These are phyloP conservation scores for Lepidocyrtinus sp. DNA, from an alignment of 2,888 invertebrate genomes.

Conservation along the genomic window DNA sequence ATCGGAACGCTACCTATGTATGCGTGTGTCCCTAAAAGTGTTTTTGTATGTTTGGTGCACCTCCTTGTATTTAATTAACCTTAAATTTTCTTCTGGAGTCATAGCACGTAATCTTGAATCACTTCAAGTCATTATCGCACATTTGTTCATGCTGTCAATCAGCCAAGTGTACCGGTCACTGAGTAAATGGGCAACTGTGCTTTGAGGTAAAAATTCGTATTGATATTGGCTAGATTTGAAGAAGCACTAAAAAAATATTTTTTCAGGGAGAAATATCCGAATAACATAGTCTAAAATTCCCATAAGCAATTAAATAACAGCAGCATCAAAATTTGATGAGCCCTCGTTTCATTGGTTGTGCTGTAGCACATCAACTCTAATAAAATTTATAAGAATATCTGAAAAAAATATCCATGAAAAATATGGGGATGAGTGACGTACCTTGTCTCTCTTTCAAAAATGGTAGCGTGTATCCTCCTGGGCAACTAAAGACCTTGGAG, in stretches of 20 bases:
- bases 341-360: no score
- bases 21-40: background rate
- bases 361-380: no score
- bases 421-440: background rate
- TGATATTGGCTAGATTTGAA: no score
- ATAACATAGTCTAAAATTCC: no score
- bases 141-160: background rate
- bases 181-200: background rate
- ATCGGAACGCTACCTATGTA: background rate
- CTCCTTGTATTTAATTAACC: slow-evolving; percentile 10
- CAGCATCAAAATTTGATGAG: no score
- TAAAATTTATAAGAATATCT: no score
- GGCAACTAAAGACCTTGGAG: background rate
- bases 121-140: background rate
- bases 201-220: no score
- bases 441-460: background rate
- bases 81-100: background rate
- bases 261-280: no score
- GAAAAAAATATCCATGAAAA: no score
- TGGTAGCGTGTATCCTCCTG: background rate
- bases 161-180: background rate
- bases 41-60: no score
- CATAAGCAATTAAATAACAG: no score
- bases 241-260: no score
- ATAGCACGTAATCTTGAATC: background rate